Evolutionary conservation across 2,888 invertebrate genomes (phyloP), one percentile per base, ranked within the genome.

Genomic region (Caenorhabditis sp.): DNA sequence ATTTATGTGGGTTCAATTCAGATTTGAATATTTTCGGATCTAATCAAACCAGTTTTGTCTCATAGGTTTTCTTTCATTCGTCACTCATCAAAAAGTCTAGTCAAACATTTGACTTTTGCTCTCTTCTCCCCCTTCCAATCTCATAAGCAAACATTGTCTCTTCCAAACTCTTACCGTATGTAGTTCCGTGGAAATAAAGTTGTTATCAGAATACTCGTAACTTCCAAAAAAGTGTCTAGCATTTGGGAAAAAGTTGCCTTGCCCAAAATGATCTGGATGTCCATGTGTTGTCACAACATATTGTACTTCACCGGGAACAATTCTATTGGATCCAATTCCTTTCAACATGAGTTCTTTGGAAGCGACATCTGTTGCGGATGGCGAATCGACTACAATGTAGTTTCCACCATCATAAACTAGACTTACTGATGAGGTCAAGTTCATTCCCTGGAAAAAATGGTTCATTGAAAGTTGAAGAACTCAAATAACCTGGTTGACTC

Each of bases 151-250:
- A 43, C 43, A 50, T 26, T 49, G 21, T 17, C 17, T 50, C n/a
- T n/a, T n/a, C 43, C 43, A 43, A 43, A 43, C 14, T 17, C 43
- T 43, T 43, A 79, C 79, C 14, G 69, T 70, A 49, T 76, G 71
- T 12, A 84, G 61, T 67, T 84, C 84, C 0, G 81, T 84, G 24
- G 69, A 72, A 17, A 81, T 74, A 63, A 75, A 84, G 51, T 71
- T 81, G 43, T 78, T 79, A 62, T 81, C 83, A 21, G 77, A 72
- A 60, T 84, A 84, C 58, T 84, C 84, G 62, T 84, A 84, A 51
- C 82, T 78, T 23, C 82, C 84, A 63, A 85, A 86, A 64, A 86
- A 82, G 59, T 86, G 86, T 49, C 82, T 64, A 19, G 86, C 84
- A 62, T 84, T 83, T 6, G 84, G 82, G 66, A 86, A 85, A 37